phyloP scores from a whole-genome alignment of 1,140 invertebrate species.

The Chironomus striatipennis region DNA sequence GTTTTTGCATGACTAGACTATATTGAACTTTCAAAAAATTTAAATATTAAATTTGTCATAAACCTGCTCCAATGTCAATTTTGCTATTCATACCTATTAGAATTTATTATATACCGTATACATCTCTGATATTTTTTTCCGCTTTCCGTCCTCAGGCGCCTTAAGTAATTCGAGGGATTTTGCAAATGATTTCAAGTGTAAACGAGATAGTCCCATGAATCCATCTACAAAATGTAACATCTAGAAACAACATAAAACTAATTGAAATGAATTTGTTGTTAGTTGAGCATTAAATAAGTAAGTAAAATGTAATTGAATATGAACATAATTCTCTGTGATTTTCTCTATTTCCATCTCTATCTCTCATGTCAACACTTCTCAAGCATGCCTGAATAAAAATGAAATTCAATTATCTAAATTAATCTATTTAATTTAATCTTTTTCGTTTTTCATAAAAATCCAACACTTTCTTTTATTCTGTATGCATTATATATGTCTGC shows the following conservation, averaged over 20 bases:
- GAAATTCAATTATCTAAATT: slow-evolving; percentile 22
- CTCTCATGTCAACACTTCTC: background rate
- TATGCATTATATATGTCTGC: background rate
- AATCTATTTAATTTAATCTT: slow-evolving; percentile 19
- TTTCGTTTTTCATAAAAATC: no score
- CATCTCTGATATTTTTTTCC: no score
- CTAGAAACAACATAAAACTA: no score
- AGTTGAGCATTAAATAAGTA: no score
- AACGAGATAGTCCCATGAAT: background rate
- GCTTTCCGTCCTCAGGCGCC: background rate
- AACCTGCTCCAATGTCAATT: no score
- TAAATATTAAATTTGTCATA: no score
- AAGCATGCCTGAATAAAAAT: slow-evolving; percentile 9
- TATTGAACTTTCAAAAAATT: no score
- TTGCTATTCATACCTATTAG: no score
- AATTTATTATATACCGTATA: no score
- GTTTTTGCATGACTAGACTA: no score
- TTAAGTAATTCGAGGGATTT: background rate
- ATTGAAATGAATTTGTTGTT: no score
- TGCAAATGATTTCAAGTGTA: background rate
- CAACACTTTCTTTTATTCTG: background rate
- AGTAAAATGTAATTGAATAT: background rate
- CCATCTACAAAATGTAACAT: slow-evolving; percentile 1
- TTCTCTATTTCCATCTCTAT: no score
- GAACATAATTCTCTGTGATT: background rate